Conservation (phyloP, 2,888 invertebrate genomes). For the Cheilosia variabilis region DNA sequence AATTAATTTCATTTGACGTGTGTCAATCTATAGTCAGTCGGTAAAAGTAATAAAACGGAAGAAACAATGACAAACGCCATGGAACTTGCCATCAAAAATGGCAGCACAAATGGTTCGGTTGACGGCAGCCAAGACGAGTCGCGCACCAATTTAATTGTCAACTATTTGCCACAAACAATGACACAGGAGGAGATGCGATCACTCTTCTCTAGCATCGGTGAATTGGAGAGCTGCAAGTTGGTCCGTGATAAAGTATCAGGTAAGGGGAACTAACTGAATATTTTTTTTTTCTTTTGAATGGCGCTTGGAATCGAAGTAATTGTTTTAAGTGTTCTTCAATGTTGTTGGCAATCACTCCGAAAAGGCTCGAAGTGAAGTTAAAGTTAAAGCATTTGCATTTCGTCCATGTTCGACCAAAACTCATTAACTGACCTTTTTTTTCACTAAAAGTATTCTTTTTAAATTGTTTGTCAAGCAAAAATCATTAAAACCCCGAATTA, state of each 20-base stretch:
- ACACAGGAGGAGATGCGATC: constrained; percentile 98
- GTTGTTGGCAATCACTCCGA: too few relatives aligned
- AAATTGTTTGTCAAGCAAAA: too few relatives aligned
- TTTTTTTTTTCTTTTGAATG: background rate
- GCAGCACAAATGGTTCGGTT: constrained; percentile 84
- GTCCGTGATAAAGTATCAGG: constrained; percentile 98
- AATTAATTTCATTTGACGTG: constrained; percentile 52
- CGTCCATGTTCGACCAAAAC: too few relatives aligned
- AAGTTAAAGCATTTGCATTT: too few relatives aligned
- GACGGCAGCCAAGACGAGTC: constrained; percentile 94
- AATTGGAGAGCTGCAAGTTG: constrained; percentile 98
- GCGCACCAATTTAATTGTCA: constrained; percentile 97
- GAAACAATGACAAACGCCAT: constrained; percentile 83
- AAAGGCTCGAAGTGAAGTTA: too few relatives aligned
- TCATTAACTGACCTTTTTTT: too few relatives aligned
- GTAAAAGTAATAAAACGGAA: constrained; percentile 64
- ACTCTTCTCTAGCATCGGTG: constrained; percentile 96
- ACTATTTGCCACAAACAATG: constrained; percentile 97
- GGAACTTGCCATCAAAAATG: constrained; percentile 92
- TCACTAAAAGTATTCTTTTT: too few relatives aligned
- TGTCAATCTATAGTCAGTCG: constrained; percentile 7
- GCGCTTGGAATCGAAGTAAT: too few relatives aligned
- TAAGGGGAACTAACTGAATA: constrained; percentile 81
- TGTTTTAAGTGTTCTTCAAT: too few relatives aligned
- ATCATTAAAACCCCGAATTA: too few relatives aligned